Evolutionary conservation across 1,140 invertebrate species (phyloP).

Genomic region (Zaprionus inermis): DNA sequence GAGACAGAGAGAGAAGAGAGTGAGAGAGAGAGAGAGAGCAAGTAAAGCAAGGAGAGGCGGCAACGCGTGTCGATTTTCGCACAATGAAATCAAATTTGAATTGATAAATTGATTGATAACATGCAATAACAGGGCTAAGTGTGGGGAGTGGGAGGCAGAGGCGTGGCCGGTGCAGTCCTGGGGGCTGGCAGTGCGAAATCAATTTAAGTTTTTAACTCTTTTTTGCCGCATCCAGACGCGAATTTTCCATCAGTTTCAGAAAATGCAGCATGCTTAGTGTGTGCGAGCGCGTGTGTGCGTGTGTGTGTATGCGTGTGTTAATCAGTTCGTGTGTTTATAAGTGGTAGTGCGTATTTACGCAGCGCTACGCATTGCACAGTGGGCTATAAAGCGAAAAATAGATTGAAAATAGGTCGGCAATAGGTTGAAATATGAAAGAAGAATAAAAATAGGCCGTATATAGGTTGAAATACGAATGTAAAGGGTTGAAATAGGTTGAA

Average conservation of each 20-base stretch:
- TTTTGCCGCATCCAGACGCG: background rate
- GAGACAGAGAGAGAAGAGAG: background rate
- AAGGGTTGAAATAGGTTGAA: too few species aligned
- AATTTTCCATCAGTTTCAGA: background rate
- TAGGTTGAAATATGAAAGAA: background rate
- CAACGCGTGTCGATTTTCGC: constrained; percentile 57
- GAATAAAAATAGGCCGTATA: background rate
- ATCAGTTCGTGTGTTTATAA: background rate
- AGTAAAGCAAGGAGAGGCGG: background rate
- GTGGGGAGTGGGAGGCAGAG: background rate
- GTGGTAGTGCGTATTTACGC: background rate
- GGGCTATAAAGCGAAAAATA: background rate
- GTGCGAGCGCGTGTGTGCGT: background rate
- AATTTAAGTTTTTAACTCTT: constrained; percentile 40
- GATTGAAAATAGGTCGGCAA: background rate
- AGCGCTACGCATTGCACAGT: background rate
- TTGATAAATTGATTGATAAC: constrained; percentile 56
- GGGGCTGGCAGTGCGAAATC: background rate
- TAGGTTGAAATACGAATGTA: background rate
- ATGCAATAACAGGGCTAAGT: constrained; percentile 38
- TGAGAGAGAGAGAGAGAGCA: background rate
- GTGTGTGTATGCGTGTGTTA: background rate
- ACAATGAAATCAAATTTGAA: constrained; percentile 60
- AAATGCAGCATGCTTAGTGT: constrained; percentile 1
- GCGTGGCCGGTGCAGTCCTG: background rate